Evolutionary conservation across 2,113 vertebrate genomes (phyloP).

Genomic region (Piprites chloris): DNA sequence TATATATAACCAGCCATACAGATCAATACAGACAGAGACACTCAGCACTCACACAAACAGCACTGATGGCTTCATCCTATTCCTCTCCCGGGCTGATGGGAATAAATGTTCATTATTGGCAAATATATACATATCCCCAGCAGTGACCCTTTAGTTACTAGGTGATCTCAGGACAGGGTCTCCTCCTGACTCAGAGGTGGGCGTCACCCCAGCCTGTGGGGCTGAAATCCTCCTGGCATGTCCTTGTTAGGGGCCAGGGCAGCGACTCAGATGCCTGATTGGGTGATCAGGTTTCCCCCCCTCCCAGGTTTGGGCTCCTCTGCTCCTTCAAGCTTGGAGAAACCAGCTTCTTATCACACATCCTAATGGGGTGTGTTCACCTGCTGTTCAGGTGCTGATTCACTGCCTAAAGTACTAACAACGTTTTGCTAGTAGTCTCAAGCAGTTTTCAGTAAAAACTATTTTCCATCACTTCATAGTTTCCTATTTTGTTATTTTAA

Average conservation of each 20-base stretch:
- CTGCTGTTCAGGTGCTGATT: background rate
- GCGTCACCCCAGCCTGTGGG: background rate
- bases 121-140: background rate
- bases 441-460: conserved; percentile 7
- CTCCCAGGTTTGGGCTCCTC: accelerated
- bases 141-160: background rate
- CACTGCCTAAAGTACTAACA: background rate
- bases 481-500: background rate
- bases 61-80: background rate
- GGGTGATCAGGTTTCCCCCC: accelerated
- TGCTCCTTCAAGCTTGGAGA: background rate
- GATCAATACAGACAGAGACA: background rate
- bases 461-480: background rate
- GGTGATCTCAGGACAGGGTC: background rate
- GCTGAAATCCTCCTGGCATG: background rate
- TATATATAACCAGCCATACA: background rate
- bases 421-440: no score
- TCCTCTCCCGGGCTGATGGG: background rate
- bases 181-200: background rate
- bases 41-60: background rate
- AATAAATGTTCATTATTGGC: background rate
- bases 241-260: accelerated
- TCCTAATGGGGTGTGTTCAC: background rate
- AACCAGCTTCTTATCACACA: background rate
- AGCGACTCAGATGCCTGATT: background rate